These are phyloP conservation scores for Echiichthys vipera DNA, from an alignment of 2,797 vertebrate genomes.

Conservation along the genomic window DNA sequence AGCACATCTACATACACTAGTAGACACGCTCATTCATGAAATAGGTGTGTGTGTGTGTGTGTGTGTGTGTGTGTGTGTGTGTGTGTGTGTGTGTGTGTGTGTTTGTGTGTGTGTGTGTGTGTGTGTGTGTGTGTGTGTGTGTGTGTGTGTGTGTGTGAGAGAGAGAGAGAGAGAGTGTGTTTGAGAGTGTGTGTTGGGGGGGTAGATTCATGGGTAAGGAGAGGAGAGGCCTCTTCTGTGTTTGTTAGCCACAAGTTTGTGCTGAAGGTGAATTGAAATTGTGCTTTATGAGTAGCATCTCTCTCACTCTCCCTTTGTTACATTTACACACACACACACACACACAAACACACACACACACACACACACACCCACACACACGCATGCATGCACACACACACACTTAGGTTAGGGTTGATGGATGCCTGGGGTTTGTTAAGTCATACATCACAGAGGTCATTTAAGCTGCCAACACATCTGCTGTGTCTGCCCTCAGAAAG, in stretches of 20 bases:
- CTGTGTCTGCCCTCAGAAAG: conserved; percentile 84
- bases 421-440: conserved; percentile 93
- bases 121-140: too few species aligned
- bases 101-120: too few species aligned
- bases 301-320: conserved; percentile 13
- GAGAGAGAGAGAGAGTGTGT: too few species aligned
- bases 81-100: too few species aligned
- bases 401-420: conserved; percentile 83
- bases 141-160: too few species aligned
- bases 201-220: conserved; percentile 22
- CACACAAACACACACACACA: conserved; percentile 8
- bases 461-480: conserved; percentile 94
- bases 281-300: conserved; percentile 51
- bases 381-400: conserved; percentile 32
- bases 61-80: too few species aligned
- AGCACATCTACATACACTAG: conserved; percentile 52
- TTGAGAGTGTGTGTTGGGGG: too few species aligned
- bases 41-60: too few species aligned
- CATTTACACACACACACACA: neutral
- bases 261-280: conserved; percentile 64
- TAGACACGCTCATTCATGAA: conserved; percentile 52
- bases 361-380: conserved; percentile 18
- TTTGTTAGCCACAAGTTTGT: conserved; percentile 30
- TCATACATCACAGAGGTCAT: conserved; percentile 95
- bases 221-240: conserved; percentile 14